Conservation (phyloP, 2,797 vertebrate genomes). For the Karalla daura region DNA sequence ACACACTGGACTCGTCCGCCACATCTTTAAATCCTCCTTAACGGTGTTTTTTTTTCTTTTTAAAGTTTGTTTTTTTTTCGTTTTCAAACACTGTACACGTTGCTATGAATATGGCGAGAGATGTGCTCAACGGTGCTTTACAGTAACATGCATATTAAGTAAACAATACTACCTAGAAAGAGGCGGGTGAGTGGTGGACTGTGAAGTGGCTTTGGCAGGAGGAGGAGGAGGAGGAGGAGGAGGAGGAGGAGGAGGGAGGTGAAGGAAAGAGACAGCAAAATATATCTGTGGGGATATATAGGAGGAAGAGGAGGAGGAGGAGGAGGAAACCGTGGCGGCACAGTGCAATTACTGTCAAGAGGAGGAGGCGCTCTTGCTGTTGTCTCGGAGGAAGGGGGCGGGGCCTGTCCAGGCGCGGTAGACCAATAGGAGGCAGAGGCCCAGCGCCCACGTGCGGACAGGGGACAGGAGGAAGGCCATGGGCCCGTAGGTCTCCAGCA, state of each 20-base stretch:
- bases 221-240: constrained; percentile 16
- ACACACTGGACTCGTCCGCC: constrained; percentile 18
- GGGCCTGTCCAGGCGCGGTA: constrained; percentile 89
- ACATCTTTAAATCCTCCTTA: constrained; percentile 40
- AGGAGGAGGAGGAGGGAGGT: constrained; percentile 7
- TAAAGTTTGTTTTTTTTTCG: too few species aligned
- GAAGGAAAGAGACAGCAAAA: constrained; percentile 59
- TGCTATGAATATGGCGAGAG: constrained; percentile 60
- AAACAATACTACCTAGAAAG: constrained; percentile 70
- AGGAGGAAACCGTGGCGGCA: constrained; percentile 7
- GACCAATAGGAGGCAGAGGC: constrained; percentile 84
- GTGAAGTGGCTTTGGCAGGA: constrained; percentile 52
- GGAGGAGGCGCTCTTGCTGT: constrained; percentile 67
- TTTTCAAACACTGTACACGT: constrained; percentile 59
- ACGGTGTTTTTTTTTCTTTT: constrained; percentile 5
- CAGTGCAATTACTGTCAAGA: constrained; percentile 78
- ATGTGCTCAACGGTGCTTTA: constrained; percentile 67
- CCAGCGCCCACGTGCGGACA: constrained; percentile 90
- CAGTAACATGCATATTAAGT: constrained; percentile 78
- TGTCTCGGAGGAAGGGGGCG: constrained; percentile 57
- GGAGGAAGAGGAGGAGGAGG: constrained; percentile 56
- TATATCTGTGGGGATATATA: constrained; percentile 67
- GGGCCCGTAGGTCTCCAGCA: constrained; percentile 91
- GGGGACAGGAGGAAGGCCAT: constrained; percentile 92
- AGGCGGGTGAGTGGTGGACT: constrained; percentile 44